Base-by-base conservation (phyloP, 2,113 vertebrate genomes). In the Litocranius walleri region DNA sequence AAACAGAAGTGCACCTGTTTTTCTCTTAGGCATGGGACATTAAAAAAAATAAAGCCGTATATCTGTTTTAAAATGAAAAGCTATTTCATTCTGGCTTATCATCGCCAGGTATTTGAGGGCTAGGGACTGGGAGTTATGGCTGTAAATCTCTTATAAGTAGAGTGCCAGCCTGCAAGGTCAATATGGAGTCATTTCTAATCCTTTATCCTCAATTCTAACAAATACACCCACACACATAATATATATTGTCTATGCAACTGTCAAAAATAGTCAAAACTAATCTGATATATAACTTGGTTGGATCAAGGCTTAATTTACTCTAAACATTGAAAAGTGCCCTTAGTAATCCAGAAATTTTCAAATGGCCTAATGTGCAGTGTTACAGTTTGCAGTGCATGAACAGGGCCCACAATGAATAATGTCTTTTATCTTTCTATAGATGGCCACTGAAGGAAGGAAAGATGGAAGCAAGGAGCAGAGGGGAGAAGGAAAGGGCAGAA, bases 21-120 rank as follows among this genome's bases (percentile, higher is more conserved):
- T 96, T 96, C 98, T 97, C 92, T 92, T 81, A 92, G 92, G 78
- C 94, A 81, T 23, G n/a, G 21, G 64, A 77, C 93, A 91, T 95
- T 94, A 95, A 95, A 97, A 97, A n/a, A 56, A 40, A 97, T 96
- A 97, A 98, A 98, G 52, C 0, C 8, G 25, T 33, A 11, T 54
- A 96, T 94, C 61, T 98, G 21, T 33, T 90, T 93, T 87, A 74
- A 91, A 94, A 83, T 77, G 57, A 91, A 95, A 93, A 57, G 11
- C 27, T 89, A 57, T 84, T 95, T 95, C 15, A 95, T 89, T 36
- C 13, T 57, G 40, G 45, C 4, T 95, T 91, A 67, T 84, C 23
- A 84, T 77, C 15, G 54, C 45, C 50, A 59, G 29, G 80, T 85
- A 64, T 78, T 88, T 97, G 45, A 78, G 86, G 29, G 23, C 50